Evolutionary conservation across 2,113 vertebrate species (phyloP).

Genomic region (Recurvirostra avosetta): DNA sequence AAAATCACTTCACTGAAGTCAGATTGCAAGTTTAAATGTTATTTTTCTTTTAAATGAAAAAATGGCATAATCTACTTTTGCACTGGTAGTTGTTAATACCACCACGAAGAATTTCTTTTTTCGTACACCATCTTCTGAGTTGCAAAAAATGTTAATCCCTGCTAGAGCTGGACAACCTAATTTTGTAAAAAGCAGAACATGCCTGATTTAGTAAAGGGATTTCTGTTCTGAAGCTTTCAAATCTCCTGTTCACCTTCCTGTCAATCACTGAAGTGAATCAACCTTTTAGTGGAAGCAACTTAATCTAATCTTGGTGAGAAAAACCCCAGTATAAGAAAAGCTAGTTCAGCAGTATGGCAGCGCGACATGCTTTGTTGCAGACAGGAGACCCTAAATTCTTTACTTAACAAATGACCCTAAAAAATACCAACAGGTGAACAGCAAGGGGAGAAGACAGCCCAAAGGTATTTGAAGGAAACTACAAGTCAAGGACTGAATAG

Average conservation of each 20-base stretch:
- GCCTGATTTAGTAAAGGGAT: neutral
- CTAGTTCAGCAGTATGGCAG: neutral
- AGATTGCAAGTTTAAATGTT: neutral
- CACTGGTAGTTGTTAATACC: neutral
- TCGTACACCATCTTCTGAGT: neutral
- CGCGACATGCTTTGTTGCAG: neutral
- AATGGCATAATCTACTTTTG: neutral
- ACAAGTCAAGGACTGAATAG: neutral
- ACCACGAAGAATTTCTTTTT: neutral
- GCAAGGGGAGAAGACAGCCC: neutral
- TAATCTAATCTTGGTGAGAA: neutral
- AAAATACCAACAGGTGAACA: neutral
- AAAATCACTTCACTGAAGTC: neutral
- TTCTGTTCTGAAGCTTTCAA: neutral
- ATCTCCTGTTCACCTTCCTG: neutral
- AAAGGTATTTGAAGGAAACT: neutral
- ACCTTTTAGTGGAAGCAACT: neutral
- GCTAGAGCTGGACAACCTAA: neutral
- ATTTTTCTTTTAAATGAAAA: neutral
- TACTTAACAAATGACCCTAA: neutral
- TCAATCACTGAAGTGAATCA: neutral
- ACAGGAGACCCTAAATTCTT: neutral
- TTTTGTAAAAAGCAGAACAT: conserved; percentile 19
- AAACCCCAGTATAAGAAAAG: neutral
- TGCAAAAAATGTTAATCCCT: neutral